phyloP scores from a whole-genome alignment of 2,888 invertebrate species.

The Drosophila mimetica region DNA sequence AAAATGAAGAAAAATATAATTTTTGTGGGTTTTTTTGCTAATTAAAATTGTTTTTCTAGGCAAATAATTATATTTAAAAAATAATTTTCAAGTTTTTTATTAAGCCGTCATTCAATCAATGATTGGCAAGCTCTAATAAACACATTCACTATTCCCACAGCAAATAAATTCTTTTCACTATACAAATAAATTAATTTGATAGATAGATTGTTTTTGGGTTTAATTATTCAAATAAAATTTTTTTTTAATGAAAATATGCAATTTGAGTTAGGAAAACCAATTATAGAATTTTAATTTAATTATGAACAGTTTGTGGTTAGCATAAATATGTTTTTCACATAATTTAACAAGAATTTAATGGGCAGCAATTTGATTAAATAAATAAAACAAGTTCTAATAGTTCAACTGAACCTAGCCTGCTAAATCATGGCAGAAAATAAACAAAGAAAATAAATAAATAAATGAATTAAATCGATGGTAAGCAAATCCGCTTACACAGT shows the following conservation, averaged over 20 bases:
- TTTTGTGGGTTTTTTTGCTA: not conserved
- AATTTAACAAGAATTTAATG: not conserved
- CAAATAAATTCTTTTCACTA: not conserved
- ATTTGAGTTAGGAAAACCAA: not conserved
- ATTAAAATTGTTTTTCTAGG: not conserved
- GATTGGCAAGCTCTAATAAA: not conserved
- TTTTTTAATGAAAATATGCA: not conserved
- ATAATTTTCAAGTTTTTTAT: not conserved
- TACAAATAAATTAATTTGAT: not conserved
- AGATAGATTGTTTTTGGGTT: not conserved
- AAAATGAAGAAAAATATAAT: not conserved
- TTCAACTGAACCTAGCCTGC: conserved; percentile 1
- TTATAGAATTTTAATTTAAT: not conserved
- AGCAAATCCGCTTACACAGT: conserved; percentile 47
- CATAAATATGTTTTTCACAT: not conserved
- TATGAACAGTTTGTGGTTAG: not conserved
- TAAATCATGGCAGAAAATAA: conserved; percentile 1
- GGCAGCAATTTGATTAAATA: not conserved
- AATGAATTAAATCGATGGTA: conserved; percentile 10
- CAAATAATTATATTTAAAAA: not conserved
- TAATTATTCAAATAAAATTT: not conserved
- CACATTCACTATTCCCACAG: not conserved
- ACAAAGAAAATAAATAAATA: conserved; percentile 12
- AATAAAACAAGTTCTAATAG: not conserved
- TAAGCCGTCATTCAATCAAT: not conserved